Evolutionary conservation across 2,888 invertebrate species (phyloP).

Genomic region (Tiliacea citrago): DNA sequence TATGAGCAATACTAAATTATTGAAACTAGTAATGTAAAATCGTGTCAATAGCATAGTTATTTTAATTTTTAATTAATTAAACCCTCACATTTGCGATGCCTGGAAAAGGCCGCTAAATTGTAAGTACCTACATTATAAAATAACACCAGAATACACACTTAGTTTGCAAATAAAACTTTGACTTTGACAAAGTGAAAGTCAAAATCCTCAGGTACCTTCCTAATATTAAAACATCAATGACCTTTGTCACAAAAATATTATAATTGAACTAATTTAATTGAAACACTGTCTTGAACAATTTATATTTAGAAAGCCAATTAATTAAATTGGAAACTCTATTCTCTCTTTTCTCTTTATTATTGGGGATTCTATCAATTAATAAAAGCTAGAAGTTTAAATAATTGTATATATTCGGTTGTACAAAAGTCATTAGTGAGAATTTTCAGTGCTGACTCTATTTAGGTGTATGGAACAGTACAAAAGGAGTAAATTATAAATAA

Average conservation of each 20-base stretch:
- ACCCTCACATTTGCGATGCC: too few species aligned
- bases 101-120: too few species aligned
- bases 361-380: too few species aligned
- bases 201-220: background rate
- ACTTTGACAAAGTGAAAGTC: background rate
- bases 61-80: too few species aligned
- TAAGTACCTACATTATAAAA: too few species aligned
- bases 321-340: slow-evolving; percentile 5
- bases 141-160: too few species aligned
- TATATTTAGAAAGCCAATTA: slow-evolving; percentile 21
- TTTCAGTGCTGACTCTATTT: background rate
- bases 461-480: background rate
- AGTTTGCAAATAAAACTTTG: too few species aligned
- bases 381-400: background rate
- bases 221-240: background rate
- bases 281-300: slow-evolving; percentile 5
- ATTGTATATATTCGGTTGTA: background rate
- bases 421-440: background rate
- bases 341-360: too few species aligned
- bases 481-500: background rate
- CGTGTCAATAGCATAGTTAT: too few species aligned
- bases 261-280: slow-evolving; percentile 20
- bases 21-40: too few species aligned
- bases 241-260: background rate
- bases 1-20: too few species aligned